These are phyloP conservation scores for Dromas ardeola DNA, from an alignment of 2,113 vertebrate genomes.

Conservation along the genomic window DNA sequence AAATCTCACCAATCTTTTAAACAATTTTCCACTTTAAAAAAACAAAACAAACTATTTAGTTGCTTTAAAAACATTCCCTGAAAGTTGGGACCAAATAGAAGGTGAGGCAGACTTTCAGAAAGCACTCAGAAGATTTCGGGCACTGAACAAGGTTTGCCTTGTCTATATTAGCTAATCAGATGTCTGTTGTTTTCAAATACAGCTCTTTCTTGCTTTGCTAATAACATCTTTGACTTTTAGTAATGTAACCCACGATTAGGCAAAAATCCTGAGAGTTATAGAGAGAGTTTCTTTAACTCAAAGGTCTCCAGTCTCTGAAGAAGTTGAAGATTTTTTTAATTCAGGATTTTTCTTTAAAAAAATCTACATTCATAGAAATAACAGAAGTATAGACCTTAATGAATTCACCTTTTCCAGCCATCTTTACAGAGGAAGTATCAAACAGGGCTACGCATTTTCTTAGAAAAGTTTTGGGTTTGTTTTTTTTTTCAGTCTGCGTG, in stretches of 20 bases:
- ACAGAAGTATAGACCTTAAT: not conserved
- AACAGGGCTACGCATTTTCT: not conserved
- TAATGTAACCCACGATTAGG: not conserved
- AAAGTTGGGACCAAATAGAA: not conserved
- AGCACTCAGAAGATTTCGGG: not conserved
- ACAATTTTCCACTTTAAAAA: not conserved
- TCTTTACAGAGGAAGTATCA: not conserved
- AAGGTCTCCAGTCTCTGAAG: not conserved
- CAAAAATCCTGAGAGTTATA: not conserved
- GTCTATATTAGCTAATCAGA: not conserved
- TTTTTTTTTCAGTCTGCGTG: not conserved
- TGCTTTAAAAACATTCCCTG: not conserved
- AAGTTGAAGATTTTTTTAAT: not conserved
- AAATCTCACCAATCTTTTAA: not conserved
- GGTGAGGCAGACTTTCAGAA: not conserved
- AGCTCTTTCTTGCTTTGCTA: not conserved
- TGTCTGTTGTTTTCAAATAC: not conserved
- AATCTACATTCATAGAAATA: not conserved
- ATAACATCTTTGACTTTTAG: not conserved
- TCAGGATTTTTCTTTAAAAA: not conserved
- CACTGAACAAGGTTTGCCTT: not conserved
- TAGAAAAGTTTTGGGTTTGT: not conserved
- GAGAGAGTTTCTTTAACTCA: not conserved
- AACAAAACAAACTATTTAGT: not conserved
- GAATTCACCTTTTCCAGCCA: not conserved